A percentile compares a stretch with the other conserved stretches of the same genome.
These are phyloP conservation scores for Thera britannica DNA, from an alignment of 2,888 invertebrate species.

Conservation along the genomic window DNA sequence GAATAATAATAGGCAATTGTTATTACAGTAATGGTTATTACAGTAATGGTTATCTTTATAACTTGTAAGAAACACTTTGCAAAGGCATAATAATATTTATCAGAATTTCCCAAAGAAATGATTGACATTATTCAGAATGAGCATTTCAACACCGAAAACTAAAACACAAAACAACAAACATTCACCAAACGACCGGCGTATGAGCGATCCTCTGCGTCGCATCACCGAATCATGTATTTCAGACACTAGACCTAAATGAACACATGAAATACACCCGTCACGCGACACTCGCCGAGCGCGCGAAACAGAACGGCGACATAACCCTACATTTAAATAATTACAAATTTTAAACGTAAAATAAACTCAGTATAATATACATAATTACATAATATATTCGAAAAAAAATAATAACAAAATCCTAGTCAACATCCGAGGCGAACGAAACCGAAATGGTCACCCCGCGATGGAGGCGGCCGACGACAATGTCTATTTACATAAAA, in stretches of 20 bases:
- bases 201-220: constrained; percentile 66
- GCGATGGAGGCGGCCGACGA: constrained; percentile 45
- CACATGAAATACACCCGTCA: constrained; percentile 81
- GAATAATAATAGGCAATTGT: constrained; percentile 9
- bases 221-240: constrained; percentile 73
- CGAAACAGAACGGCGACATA: constrained; percentile 64
- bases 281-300: constrained; percentile 57
- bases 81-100: constrained; percentile 43
- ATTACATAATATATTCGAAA: constrained; percentile 84
- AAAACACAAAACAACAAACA: constrained; percentile 82
- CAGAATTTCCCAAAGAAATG: constrained; percentile 76
- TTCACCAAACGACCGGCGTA: constrained; percentile 71
- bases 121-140: constrained; percentile 83
- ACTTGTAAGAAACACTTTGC: constrained; percentile 24
- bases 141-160: constrained; percentile 72
- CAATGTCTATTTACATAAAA: constrained; percentile 48
- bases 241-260: constrained; percentile 83
- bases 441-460: constrained; percentile 30
- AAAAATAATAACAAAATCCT: constrained; percentile 63
- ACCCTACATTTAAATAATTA: constrained; percentile 79
- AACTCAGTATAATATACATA: constrained; percentile 83
- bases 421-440: constrained; percentile 53
- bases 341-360: constrained; percentile 80
- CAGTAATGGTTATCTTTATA: constrained; percentile 15
- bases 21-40: constrained; percentile 19